Evolutionary conservation across 2,888 invertebrate genomes (phyloP).

Genomic region (Tetheella fluctuosa): DNA sequence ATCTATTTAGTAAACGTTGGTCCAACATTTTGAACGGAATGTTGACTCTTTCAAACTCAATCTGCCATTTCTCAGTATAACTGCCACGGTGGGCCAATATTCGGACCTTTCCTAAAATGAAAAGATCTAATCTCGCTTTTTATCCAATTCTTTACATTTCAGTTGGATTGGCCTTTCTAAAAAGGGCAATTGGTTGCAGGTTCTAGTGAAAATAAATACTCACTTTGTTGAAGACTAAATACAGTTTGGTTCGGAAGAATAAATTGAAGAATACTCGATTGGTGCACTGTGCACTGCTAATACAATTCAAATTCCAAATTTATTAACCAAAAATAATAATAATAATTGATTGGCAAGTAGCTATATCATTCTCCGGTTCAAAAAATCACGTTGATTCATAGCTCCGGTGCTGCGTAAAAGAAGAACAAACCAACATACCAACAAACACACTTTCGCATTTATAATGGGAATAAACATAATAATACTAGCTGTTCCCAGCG

Average conservation of each 20-base stretch:
- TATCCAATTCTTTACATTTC: conserved; percentile 62
- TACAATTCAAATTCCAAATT: too few relatives aligned
- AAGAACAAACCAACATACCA: too few relatives aligned
- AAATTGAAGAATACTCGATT: not conserved
- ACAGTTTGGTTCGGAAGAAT: not conserved
- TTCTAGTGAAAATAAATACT: conserved; percentile 42
- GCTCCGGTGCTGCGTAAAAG: too few relatives aligned
- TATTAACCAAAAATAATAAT: too few relatives aligned
- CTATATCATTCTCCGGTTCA: too few relatives aligned
- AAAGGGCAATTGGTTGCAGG: conserved; percentile 48
- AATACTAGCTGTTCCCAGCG: too few relatives aligned
- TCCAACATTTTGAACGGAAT: conserved; percentile 42
- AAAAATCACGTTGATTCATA: too few relatives aligned
- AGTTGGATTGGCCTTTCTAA: conserved; percentile 54
- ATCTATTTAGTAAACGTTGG: conserved; percentile 46
- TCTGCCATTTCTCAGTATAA: conserved; percentile 50
- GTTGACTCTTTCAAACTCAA: conserved; percentile 59
- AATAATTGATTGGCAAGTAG: too few relatives aligned
- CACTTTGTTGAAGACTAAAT: conserved; percentile 17
- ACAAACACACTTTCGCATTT: too few relatives aligned
- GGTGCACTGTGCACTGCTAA: too few relatives aligned
- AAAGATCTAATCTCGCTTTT: conserved; percentile 71
- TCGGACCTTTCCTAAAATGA: conserved; percentile 69
- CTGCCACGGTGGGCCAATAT: conserved; percentile 61
- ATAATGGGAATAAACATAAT: too few relatives aligned